phyloP scores from a whole-genome alignment of 2,113 vertebrate species.

The Todiramphus saurophagus region DNA sequence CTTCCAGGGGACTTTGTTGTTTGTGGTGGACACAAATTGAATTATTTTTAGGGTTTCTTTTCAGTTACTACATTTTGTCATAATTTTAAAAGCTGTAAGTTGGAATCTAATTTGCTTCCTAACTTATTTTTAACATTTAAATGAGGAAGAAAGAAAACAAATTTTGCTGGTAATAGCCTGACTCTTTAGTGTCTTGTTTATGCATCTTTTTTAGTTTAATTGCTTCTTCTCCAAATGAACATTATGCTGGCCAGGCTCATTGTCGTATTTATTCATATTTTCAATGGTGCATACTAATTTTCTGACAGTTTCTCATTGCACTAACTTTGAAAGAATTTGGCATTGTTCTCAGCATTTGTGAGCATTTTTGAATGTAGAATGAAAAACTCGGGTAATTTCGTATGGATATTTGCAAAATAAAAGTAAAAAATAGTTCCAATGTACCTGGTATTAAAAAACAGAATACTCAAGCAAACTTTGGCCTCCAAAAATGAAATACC shows the following conservation, averaged over 20 bases:
- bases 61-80: neutral
- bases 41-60: neutral
- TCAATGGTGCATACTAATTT: neutral
- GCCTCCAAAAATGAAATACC: neutral
- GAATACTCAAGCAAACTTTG: neutral
- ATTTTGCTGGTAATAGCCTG: neutral
- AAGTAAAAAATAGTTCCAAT: neutral
- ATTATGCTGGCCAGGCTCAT: neutral
- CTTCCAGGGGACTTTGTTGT: conserved; percentile 1
- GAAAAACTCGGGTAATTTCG: neutral
- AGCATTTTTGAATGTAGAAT: neutral
- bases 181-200: neutral
- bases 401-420: neutral
- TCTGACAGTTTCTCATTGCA: neutral
- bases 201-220: neutral
- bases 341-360: neutral
- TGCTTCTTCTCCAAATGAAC: neutral
- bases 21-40: neutral
- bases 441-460: neutral
- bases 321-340: neutral
- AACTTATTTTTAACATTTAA: conserved; percentile 7
- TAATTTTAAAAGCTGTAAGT: neutral
- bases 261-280: neutral
- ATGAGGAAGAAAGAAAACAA: neutral
- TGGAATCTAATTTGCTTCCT: neutral